A percentile compares a stretch with the other conserved stretches of the same genome.
phyloP scores from a whole-genome alignment of 2,797 vertebrate genomes.

The Catharus ustulatus region DNA sequence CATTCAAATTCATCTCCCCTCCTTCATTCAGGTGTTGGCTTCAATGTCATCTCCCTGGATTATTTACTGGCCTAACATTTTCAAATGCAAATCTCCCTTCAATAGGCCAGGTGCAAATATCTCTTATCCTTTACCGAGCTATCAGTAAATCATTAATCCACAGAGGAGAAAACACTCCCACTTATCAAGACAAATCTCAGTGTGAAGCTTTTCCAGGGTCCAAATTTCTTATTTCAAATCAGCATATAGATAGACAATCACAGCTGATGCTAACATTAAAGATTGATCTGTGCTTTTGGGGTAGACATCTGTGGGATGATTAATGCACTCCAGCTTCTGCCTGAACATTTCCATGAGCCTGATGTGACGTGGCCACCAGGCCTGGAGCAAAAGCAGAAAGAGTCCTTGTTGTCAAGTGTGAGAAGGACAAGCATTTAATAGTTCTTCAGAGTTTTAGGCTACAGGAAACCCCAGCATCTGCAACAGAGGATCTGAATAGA shows the following conservation, averaged over 20 bases:
- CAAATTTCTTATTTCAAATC: conserved; percentile 6
- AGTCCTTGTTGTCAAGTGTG: background rate
- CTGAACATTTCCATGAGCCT: background rate
- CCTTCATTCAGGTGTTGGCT: background rate
- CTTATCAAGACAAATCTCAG: background rate
- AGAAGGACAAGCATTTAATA: background rate
- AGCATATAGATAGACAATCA: background rate
- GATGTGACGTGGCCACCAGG: background rate
- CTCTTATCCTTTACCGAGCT: background rate
- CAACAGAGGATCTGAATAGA: background rate
- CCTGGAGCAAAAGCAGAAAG: background rate
- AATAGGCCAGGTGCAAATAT: background rate
- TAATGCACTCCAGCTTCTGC: background rate
- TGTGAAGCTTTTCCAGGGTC: background rate
- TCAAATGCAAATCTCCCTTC: conserved; percentile 9
- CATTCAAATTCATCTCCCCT: background rate
- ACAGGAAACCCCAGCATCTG: background rate
- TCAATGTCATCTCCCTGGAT: background rate
- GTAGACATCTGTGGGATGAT: background rate
- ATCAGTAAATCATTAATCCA: conserved; percentile 17
- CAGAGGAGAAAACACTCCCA: background rate
- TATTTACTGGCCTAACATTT: background rate
- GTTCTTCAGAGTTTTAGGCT: background rate
- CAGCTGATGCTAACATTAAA: background rate
- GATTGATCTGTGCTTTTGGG: background rate